Conservation (phyloP, 2,797 vertebrate genomes). For the Pithecia hirsuta region DNA sequence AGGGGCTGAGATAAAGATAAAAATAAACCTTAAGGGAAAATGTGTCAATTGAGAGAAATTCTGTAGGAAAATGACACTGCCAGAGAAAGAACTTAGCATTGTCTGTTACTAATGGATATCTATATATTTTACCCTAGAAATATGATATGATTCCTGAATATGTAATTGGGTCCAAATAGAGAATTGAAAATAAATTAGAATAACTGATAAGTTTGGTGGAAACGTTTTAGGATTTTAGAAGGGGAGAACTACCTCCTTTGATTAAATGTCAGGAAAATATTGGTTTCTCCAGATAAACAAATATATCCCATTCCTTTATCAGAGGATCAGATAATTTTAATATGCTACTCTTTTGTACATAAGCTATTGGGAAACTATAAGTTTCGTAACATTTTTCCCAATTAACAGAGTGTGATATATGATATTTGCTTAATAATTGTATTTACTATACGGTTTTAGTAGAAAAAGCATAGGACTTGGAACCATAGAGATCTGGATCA, state of each 20-base stretch:
- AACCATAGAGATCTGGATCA: background rate
- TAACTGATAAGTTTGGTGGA: background rate
- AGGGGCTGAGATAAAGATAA: background rate
- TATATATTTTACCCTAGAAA: background rate
- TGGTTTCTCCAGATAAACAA: background rate
- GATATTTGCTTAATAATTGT: background rate
- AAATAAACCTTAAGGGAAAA: background rate
- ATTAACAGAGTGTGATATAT: background rate
- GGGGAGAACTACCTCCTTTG: background rate
- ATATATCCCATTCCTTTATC: background rate
- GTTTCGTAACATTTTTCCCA: background rate
- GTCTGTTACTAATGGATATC: background rate
- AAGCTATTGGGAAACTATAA: background rate
- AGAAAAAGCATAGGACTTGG: background rate
- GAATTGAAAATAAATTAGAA: background rate
- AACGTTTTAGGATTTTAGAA: no score
- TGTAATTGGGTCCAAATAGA: background rate
- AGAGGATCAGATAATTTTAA: slow-evolving; percentile 28
- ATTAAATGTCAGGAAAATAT: background rate
- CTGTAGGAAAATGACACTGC: background rate
- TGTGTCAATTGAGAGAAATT: background rate
- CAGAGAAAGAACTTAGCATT: background rate
- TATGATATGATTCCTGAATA: background rate
- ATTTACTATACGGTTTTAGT: slow-evolving; percentile 7
- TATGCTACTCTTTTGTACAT: background rate